Percentiles rank a stretch among this genome's conserved stretches.
Conservation (phyloP, 2,797 vertebrate species). For the Dromococcyx pavoninus region DNA sequence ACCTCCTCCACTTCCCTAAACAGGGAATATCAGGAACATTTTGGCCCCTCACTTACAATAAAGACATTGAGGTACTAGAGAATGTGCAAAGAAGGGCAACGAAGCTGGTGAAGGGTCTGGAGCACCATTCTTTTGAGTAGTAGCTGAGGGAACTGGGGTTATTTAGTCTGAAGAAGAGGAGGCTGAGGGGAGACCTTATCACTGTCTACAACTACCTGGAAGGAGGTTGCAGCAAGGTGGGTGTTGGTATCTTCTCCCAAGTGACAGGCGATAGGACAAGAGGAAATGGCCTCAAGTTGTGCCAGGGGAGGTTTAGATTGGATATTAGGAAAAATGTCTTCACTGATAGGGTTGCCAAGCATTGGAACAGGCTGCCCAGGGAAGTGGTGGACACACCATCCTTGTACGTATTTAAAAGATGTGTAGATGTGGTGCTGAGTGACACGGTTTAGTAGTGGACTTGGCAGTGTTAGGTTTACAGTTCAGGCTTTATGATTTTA, state of each 20-base stretch:
- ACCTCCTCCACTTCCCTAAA: not conserved
- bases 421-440: accelerated
- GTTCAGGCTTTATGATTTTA: not conserved
- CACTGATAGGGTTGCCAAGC: accelerated
- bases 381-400: not conserved
- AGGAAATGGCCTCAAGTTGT: not conserved
- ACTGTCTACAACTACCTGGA: not conserved
- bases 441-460: not conserved
- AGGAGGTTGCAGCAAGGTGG: accelerated
- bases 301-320: not conserved
- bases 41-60: not conserved
- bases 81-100: accelerated
- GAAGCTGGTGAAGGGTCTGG: accelerated
- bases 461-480: not conserved
- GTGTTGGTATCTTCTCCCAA: not conserved
- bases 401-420: not conserved
- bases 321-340: not conserved
- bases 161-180: not conserved
- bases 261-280: accelerated
- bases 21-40: not conserved
- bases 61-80: not conserved
- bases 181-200: not conserved
- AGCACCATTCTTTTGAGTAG: accelerated
- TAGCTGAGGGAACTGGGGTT: not conserved
- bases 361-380: not conserved